A percentile compares a stretch with the other conserved stretches of the same genome.
These are phyloP conservation scores for Sinohyriopsis cumingii DNA, from an alignment of 2,888 invertebrate genomes.

Conservation along the genomic window DNA sequence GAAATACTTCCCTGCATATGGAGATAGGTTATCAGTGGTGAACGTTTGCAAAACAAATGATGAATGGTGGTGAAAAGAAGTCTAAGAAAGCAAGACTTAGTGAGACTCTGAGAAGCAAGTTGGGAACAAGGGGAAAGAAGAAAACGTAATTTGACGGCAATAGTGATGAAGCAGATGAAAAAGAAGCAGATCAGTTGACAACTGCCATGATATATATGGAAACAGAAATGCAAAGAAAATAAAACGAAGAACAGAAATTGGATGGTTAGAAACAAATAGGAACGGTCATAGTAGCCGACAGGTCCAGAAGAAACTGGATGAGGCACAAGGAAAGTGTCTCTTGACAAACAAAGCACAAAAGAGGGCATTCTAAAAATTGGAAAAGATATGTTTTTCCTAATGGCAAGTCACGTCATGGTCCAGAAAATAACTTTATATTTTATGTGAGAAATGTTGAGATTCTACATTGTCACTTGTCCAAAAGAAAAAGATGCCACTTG, in stretches of 20 bases:
- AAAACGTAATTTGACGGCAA: too few relatives aligned
- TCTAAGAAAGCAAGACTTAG: background rate
- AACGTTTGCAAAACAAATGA: background rate
- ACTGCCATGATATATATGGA: background rate
- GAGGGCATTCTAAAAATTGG: background rate
- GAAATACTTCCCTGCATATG: conserved; percentile 2
- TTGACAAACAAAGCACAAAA: too few relatives aligned
- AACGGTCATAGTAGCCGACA: background rate
- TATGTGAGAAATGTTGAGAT: too few relatives aligned
- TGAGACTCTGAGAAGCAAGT: background rate
- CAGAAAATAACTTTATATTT: too few relatives aligned
- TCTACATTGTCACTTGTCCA: too few relatives aligned
- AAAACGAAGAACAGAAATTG: background rate
- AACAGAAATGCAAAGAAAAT: conserved; percentile 3
- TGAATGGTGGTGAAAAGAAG: background rate
- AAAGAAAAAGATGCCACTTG: too few relatives aligned
- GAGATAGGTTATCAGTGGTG: background rate
- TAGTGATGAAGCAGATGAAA: background rate
- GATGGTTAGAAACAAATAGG: background rate
- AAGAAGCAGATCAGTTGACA: background rate
- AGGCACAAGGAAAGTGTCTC: background rate
- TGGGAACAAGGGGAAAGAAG: background rate
- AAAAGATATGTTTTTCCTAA: background rate
- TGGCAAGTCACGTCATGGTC: background rate
- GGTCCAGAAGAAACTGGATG: background rate